Evolutionary conservation across 2,888 invertebrate species (phyloP), one percentile per base, ranked within the genome.

Genomic region (Drosophila diplacantha): DNA sequence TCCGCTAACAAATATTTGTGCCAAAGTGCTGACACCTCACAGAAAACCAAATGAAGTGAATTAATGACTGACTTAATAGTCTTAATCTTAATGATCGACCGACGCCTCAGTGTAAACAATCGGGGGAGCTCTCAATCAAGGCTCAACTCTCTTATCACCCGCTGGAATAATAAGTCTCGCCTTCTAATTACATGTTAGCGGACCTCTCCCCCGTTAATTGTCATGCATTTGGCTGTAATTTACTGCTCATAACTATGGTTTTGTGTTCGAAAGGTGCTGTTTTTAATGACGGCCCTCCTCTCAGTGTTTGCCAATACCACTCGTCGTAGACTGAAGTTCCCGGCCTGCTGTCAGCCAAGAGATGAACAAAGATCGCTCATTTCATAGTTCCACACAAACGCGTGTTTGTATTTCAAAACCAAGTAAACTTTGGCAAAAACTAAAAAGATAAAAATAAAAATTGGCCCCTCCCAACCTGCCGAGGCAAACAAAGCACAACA

Each of bases 201-300:
- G 47, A 52, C 43, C 52, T 53, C 22, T 29, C 14, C 22, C 14
- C 24, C 18, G 34, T 43, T 66, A 59, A 68, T 68, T 60, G 49
- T 59, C 34, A 29, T 34, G 46, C 47, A 53, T 59, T 66, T 49
- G 38, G 37, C 29, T 52, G 29, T 68, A 68, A 66, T 68, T 66
- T 49, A 53, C 24, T 34, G 65, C 41, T 41, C 55, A 65, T 55
- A 65, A 55, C 63, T 53, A 66, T 65, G 58, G 51, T 65, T 65
- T 66, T 57, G 46, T 62, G 62, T 26, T 35, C 29, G 12, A 38
- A 51, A 58, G 51, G 65, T 51, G 65, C 22, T 66, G 57, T 41
- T 44, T 44, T 43, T 68, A 59, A 53, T 66, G 52, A 49, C 47
- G 34, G 31, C 24, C 43, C 57, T 41, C 39, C 29, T 32, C 32